A percentile compares a stretch with the other conserved stretches of the same genome.
These are phyloP conservation scores for Ibidorhyncha struthersii DNA, from an alignment of 2,113 vertebrate species.

Conservation along the genomic window DNA sequence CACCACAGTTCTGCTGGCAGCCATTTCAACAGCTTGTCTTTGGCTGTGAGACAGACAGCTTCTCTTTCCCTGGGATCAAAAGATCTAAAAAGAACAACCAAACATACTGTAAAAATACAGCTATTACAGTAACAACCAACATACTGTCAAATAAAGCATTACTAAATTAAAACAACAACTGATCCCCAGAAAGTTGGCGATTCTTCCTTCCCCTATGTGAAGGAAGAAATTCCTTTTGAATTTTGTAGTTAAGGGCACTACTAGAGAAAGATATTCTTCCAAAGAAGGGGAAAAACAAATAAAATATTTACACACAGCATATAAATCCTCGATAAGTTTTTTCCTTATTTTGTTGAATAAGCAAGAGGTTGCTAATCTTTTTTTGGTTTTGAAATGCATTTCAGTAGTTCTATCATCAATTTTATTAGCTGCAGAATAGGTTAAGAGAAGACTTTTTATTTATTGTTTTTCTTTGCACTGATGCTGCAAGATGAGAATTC, in stretches of 20 bases:
- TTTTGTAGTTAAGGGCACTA: background rate
- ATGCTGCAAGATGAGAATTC: background rate
- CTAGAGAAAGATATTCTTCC: background rate
- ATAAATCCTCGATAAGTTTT: background rate
- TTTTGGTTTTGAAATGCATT: background rate
- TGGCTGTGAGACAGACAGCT: background rate
- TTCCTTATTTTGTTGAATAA: background rate
- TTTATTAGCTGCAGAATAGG: background rate
- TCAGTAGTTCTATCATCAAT: background rate
- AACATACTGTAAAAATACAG: background rate
- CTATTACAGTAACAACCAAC: background rate
- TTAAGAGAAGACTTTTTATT: background rate
- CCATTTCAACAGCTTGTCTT: constrained; percentile 56
- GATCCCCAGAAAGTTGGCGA: background rate
- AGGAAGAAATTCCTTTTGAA: background rate
- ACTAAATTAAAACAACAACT: background rate
- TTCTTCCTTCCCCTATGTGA: background rate
- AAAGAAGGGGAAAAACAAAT: background rate
- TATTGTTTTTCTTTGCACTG: background rate
- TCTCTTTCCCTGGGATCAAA: background rate
- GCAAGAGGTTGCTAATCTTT: background rate
- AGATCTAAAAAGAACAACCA: background rate
- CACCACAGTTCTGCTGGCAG: constrained; percentile 9
- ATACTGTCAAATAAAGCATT: background rate
- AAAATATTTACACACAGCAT: background rate